phyloP scores from a whole-genome alignment of 2,113 vertebrate species.

The Aptenodytes patagonicus region DNA sequence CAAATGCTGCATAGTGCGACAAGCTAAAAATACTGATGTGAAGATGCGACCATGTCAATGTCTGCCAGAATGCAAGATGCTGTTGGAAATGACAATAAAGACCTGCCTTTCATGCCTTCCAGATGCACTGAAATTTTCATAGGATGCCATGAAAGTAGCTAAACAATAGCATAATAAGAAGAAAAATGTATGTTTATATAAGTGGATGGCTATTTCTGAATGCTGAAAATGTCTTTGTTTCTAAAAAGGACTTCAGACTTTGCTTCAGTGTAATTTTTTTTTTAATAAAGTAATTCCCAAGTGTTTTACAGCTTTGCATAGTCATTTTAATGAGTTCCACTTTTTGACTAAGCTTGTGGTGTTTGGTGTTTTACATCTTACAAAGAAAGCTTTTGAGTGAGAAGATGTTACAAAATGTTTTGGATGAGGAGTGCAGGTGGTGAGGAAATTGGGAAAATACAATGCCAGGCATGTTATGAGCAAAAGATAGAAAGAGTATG shows the following conservation, averaged over 20 bases:
- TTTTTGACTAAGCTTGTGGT: background rate
- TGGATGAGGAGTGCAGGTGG: background rate
- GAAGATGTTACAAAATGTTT: background rate
- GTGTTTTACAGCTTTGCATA: background rate
- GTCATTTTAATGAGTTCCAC: background rate
- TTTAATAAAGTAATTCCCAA: constrained; percentile 53
- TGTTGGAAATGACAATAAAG: background rate
- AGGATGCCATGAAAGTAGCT: background rate
- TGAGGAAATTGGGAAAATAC: background rate
- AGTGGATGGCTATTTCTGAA: background rate
- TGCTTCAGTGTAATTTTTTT: constrained; percentile 22
- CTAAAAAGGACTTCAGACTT: background rate
- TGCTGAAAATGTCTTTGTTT: constrained; percentile 4
- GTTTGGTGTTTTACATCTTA: background rate
- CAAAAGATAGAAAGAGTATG: background rate
- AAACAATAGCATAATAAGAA: background rate
- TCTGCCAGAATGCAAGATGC: background rate
- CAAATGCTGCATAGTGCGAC: rapidly evolving
- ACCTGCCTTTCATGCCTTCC: background rate
- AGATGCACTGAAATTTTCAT: background rate
- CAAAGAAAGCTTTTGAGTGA: background rate
- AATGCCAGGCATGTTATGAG: background rate
- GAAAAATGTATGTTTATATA: background rate
- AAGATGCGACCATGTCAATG: background rate
- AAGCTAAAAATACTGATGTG: background rate